Conservation (phyloP, 2,888 invertebrate species). For the Belgica antarctica region DNA sequence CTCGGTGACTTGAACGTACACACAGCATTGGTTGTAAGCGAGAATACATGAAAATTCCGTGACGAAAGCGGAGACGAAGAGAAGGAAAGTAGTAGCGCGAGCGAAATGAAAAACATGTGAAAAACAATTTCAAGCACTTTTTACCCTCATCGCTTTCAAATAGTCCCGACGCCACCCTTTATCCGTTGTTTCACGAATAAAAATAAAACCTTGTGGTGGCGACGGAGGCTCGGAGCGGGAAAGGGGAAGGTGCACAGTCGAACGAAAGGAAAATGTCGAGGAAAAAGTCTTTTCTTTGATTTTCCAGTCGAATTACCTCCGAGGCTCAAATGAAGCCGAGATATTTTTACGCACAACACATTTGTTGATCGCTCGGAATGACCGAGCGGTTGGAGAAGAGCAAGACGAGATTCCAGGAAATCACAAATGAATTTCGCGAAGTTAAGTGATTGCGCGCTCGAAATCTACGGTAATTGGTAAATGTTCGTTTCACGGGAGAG, state of each 20-base stretch:
- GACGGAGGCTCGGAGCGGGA: not conserved
- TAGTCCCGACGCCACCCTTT: not conserved
- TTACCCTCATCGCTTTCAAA: not conserved
- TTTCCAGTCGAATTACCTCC: constrained; percentile 27
- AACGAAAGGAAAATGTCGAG: no score
- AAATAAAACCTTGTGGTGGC: not conserved
- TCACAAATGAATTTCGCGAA: constrained; percentile 20
- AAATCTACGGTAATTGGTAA: constrained; percentile 36
- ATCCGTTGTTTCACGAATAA: not conserved
- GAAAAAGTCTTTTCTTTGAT: not conserved
- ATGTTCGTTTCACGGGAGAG: not conserved
- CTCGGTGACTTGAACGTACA: not conserved
- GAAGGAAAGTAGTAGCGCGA: not conserved
- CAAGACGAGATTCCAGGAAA: not conserved
- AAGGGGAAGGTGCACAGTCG: no score
- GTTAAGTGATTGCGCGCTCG: constrained; percentile 21
- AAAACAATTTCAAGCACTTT: constrained; percentile 19
- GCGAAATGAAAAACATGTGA: constrained; percentile 35
- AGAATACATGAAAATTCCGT: constrained; percentile 18
- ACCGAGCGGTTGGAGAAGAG: no score
- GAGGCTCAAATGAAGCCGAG: no score
- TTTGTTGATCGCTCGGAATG: no score
- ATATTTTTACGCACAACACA: no score
- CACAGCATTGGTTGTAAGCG: not conserved
- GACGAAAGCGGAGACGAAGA: constrained; percentile 17